phyloP scores from a whole-genome alignment of 2,888 invertebrate genomes.

The Bimastos eiseni region DNA sequence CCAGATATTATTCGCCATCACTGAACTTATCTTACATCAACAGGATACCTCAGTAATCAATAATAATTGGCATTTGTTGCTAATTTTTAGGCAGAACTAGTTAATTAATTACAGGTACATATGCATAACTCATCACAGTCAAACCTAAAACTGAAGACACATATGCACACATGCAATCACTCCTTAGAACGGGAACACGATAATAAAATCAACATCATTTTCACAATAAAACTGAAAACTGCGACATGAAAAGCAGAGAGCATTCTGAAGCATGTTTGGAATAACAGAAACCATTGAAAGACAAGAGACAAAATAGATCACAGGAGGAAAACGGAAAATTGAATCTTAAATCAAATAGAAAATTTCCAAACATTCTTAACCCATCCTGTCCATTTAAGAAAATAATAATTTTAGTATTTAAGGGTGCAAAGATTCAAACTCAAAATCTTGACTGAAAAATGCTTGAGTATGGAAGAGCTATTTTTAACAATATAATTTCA shows the following conservation, averaged over 20 bases:
- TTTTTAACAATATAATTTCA: too few relatives aligned
- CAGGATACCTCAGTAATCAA: neutral
- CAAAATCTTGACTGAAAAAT: neutral
- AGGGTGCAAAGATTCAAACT: neutral
- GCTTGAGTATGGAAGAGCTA: neutral
- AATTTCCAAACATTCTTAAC: neutral
- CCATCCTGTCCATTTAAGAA: neutral
- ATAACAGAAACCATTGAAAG: neutral
- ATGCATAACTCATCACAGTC: neutral
- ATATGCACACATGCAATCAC: neutral
- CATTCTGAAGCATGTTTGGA: conserved; percentile 4
- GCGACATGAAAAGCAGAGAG: neutral
- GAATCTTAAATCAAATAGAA: neutral
- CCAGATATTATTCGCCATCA: neutral
- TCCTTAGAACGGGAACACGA: neutral
- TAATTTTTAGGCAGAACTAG: neutral
- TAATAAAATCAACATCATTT: neutral
- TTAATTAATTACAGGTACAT: neutral
- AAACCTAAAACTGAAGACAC: neutral
- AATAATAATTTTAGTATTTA: neutral
- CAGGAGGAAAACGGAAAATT: neutral
- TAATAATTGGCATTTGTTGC: neutral
- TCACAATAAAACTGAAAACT: neutral
- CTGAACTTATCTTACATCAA: neutral
- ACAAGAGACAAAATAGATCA: neutral